Conservation (phyloP, 2,113 vertebrate species). For the Antechinus stuartii region DNA sequence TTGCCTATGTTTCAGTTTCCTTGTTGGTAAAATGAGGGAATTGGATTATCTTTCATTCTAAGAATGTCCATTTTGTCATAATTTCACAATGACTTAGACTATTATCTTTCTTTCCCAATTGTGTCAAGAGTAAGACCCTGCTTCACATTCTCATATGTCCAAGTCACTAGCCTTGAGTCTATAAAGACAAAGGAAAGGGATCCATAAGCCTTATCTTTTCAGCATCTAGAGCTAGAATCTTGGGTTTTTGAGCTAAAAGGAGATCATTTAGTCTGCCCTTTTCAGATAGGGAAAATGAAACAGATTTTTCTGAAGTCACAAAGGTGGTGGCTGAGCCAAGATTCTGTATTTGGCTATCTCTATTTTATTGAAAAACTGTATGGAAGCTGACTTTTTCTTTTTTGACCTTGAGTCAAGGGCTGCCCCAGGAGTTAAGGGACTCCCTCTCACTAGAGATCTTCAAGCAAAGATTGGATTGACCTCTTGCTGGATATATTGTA, state of each 20-base stretch:
- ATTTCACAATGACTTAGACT: not conserved
- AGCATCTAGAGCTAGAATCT: not conserved
- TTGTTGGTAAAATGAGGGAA: not conserved
- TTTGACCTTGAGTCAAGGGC: not conserved
- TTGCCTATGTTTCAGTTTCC: not conserved
- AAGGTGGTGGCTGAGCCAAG: not conserved
- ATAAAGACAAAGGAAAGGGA: not conserved
- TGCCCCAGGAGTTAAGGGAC: not conserved
- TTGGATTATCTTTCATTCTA: not conserved
- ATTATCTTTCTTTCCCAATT: not conserved
- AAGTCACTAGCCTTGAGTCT: not conserved
- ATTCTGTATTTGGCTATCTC: not conserved
- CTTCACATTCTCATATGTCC: not conserved
- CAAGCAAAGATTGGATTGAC: not conserved
- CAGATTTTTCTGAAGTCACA: not conserved
- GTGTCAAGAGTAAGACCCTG: not conserved
- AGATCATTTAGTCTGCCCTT: not conserved
- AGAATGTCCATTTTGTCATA: not conserved
- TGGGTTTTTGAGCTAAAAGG: not conserved
- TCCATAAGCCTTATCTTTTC: not conserved
- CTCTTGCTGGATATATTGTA: not conserved
- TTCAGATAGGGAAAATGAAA: not conserved
- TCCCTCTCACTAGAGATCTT: not conserved
- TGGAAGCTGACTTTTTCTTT: not conserved
- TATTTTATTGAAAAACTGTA: not conserved